Percentiles rank a stretch among this genome's conserved stretches.
phyloP scores from a whole-genome alignment of 1,140 invertebrate genomes.

The Drosophila athabasca region DNA sequence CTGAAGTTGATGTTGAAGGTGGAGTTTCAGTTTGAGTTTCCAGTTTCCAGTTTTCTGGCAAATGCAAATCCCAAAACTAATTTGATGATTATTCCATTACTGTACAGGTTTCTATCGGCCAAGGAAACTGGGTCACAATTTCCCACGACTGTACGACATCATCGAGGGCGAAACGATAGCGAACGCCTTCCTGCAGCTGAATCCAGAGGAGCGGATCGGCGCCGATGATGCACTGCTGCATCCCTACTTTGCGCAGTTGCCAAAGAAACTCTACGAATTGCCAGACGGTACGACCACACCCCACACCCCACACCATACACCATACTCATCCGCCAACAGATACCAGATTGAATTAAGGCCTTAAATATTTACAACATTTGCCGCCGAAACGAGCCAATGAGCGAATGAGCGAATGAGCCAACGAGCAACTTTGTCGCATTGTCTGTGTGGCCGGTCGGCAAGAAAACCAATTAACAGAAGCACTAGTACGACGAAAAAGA shows the following conservation, averaged over 20 bases:
- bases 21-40: no score
- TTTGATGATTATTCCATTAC: conserved; percentile 6
- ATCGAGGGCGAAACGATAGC: conserved; percentile 95
- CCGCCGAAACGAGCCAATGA: conserved; percentile 3
- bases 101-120: conserved; percentile 87
- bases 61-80: conserved; percentile 4
- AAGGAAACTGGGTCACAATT: conserved; percentile 92
- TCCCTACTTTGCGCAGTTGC: conserved; percentile 95
- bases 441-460: conserved; percentile 32
- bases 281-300: conserved; percentile 90
- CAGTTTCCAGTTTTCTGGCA: no score
- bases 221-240: conserved; percentile 95
- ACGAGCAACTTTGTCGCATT: conserved; percentile 24
- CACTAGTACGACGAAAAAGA: background rate
- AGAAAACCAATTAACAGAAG: conserved; percentile 70
- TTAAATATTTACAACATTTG: conserved; percentile 57
- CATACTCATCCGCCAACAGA: background rate
- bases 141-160: conserved; percentile 94
- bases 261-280: conserved; percentile 94
- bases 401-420: background rate
- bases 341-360: conserved; percentile 44
- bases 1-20: background rate
- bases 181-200: conserved; percentile 92
- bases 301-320: no score
- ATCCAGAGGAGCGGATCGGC: conserved; percentile 93